Evolutionary conservation across 2,113 vertebrate genomes (phyloP).

Genomic region (Platanista minor): DNA sequence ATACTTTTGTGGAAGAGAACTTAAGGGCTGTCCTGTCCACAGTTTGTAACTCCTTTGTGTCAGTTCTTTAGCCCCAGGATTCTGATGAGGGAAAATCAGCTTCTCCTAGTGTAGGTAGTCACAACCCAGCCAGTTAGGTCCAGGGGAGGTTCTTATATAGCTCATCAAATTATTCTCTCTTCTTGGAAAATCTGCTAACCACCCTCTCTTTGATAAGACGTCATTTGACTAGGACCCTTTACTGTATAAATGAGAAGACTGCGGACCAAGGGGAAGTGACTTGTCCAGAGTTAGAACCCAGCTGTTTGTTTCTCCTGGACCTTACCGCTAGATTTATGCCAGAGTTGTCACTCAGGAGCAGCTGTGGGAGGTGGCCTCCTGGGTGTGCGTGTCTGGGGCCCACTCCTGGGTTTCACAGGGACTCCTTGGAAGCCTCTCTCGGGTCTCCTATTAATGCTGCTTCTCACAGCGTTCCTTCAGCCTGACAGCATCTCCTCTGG

Average conservation of each 20-base stretch:
- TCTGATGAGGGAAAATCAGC: background rate
- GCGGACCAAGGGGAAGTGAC: background rate
- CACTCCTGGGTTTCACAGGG: background rate
- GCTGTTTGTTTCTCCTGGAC: background rate
- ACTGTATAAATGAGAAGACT: background rate
- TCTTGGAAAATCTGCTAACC: background rate
- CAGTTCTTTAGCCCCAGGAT: background rate
- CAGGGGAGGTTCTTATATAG: background rate
- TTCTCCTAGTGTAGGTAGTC: background rate
- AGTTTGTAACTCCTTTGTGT: background rate
- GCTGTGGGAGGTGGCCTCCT: background rate
- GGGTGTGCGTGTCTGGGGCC: background rate
- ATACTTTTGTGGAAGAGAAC: too few species aligned
- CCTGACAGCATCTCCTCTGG: background rate
- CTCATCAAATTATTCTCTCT: background rate
- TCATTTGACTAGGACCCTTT: background rate
- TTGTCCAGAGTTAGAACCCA: background rate
- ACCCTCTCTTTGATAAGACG: background rate
- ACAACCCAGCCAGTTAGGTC: background rate
- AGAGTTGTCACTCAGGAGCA: rapidly evolving
- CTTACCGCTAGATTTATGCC: background rate
- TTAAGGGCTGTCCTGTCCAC: background rate
- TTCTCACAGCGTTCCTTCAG: too few species aligned
- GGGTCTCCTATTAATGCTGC: background rate
- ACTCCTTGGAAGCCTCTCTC: background rate